A percentile compares a stretch with the other conserved stretches of the same genome.
Evolutionary conservation across 2,797 vertebrate species (phyloP).

Genomic region (Micropoecilia bifurca): DNA sequence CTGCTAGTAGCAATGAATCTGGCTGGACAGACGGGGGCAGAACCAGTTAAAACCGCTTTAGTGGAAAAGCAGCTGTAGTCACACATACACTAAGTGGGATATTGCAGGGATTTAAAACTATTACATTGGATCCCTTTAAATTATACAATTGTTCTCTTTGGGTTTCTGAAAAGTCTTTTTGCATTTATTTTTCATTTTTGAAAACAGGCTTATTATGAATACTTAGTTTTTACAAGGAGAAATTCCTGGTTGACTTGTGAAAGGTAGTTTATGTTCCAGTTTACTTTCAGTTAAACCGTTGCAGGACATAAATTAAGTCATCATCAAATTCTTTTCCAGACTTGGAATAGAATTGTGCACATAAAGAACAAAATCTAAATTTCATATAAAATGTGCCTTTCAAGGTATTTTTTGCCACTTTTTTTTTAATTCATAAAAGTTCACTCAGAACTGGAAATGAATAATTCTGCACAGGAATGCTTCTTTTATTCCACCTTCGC

Average conservation of each 20-base stretch:
- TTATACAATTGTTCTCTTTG: too few relatives aligned
- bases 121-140: too few relatives aligned
- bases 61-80: too few relatives aligned
- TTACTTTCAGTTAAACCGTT: conserved; percentile 8
- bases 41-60: too few relatives aligned
- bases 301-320: conserved; percentile 35
- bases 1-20: too few relatives aligned
- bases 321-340: conserved; percentile 27
- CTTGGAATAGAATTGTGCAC: conserved; percentile 36
- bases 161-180: too few relatives aligned
- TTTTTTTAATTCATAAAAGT: conserved; percentile 57
- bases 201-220: background rate
- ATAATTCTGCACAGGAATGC: conserved; percentile 61
- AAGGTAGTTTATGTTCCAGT: background rate
- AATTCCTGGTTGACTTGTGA: background rate
- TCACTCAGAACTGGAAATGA: conserved; percentile 63
- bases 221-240: background rate
- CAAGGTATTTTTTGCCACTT: conserved; percentile 46
- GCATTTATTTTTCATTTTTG: background rate
- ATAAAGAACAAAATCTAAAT: conserved; percentile 24
- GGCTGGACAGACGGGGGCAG: too few relatives aligned
- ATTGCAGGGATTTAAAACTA: too few relatives aligned
- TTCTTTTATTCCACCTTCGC: conserved; percentile 58
- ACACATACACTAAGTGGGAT: too few relatives aligned
- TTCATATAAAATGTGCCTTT: conserved; percentile 39